Conservation (phyloP, 2,797 vertebrate genomes). For the Parauchenoglanis punctatus region DNA sequence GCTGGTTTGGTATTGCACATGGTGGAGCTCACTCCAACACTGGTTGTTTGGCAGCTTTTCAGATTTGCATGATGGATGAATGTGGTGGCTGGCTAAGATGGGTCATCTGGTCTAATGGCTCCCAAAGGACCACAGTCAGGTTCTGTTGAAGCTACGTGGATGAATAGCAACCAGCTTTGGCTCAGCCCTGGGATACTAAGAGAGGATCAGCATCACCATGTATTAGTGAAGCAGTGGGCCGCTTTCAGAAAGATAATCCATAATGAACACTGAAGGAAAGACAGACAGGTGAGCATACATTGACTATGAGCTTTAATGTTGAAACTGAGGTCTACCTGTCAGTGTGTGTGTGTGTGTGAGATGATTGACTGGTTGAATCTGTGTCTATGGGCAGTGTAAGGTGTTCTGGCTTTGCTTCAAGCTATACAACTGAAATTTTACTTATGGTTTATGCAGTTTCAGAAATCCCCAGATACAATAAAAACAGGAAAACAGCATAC, state of each 20-base stretch:
- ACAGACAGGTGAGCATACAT: constrained; percentile 44
- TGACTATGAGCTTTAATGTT: constrained; percentile 36
- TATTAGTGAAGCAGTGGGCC: constrained; percentile 46
- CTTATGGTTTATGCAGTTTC: constrained; percentile 34
- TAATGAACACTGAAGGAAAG: constrained; percentile 53
- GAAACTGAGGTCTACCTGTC: constrained; percentile 48
- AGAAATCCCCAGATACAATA: constrained; percentile 12
- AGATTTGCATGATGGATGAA: constrained; percentile 80
- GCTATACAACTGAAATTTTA: constrained; percentile 20
- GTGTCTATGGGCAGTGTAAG: constrained; percentile 43
- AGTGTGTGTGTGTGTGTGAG: constrained; percentile 8
- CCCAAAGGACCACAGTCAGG: constrained; percentile 74
- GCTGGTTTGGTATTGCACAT: constrained; percentile 62
- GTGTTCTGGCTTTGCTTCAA: constrained; percentile 43
- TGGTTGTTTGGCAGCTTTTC: constrained; percentile 55
- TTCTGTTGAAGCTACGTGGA: constrained; percentile 63
- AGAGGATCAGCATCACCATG: constrained; percentile 52
- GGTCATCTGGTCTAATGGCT: constrained; percentile 74
- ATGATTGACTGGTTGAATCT: constrained; percentile 48
- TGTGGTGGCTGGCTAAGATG: constrained; percentile 66
- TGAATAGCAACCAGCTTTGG: constrained; percentile 69
- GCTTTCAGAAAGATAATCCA: constrained; percentile 54
- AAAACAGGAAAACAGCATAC: constrained; percentile 31
- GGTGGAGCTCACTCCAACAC: constrained; percentile 51
- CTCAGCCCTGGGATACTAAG: constrained; percentile 49